Conservation (phyloP, 2,113 vertebrate species). For the Podarcis muralis region DNA sequence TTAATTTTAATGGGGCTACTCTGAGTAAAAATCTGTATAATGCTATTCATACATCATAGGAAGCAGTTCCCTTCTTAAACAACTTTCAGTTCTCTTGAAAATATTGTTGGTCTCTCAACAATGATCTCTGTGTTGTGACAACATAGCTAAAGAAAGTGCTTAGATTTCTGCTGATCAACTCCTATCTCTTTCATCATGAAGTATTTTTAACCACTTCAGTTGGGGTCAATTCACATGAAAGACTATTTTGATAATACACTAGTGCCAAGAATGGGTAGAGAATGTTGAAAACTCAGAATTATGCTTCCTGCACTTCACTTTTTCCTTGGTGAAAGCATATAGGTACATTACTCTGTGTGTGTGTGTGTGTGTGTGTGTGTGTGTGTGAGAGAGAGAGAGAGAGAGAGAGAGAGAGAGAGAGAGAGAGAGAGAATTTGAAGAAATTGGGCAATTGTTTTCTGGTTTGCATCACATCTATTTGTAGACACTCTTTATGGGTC, state of each 20-base stretch:
- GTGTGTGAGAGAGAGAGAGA: too few species aligned
- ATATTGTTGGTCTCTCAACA: not conserved
- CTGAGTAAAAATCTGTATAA: too few species aligned
- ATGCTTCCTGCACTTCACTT: not conserved
- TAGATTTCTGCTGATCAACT: not conserved
- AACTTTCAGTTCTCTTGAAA: not conserved
- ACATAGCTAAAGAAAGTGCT: not conserved
- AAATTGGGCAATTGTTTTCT: not conserved
- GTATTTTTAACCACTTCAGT: rapidly evolving
- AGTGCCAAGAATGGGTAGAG: not conserved
- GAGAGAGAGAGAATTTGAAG: not conserved
- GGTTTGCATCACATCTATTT: not conserved
- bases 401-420: too few species aligned
- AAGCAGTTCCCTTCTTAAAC: not conserved
- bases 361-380: too few species aligned
- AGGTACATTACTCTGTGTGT: too few species aligned
- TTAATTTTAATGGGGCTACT: too few species aligned
- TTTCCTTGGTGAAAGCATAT: not conserved
- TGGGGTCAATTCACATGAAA: not conserved
- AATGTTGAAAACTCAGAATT: not conserved
- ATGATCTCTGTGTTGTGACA: not conserved
- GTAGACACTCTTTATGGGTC: not conserved
- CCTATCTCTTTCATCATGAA: rapidly evolving
- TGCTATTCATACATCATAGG: not conserved
- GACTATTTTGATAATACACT: not conserved